Conservation (phyloP, 2,797 vertebrate species). For the Apogon talboti region DNA sequence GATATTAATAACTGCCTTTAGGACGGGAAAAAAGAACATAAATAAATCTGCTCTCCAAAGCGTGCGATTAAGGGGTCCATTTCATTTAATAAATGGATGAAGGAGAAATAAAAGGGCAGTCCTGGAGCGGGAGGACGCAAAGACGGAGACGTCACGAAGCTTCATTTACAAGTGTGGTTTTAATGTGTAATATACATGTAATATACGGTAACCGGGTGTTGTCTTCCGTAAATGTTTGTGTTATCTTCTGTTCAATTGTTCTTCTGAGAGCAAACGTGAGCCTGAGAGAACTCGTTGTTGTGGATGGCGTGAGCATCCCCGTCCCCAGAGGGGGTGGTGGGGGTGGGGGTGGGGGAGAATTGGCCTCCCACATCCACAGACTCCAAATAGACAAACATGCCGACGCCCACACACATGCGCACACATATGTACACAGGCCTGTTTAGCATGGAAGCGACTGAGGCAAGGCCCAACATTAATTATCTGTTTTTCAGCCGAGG, state of each 20-base stretch:
- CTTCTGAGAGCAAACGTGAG: conserved; percentile 64
- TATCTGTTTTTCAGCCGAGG: conserved; percentile 65
- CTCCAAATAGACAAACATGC: conserved; percentile 68
- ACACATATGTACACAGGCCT: conserved; percentile 69
- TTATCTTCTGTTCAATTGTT: conserved; percentile 61
- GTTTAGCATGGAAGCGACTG: conserved; percentile 78
- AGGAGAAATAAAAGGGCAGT: conserved; percentile 62
- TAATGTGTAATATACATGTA: background rate
- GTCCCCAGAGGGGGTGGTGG: conserved; percentile 29
- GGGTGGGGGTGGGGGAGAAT: too few relatives aligned
- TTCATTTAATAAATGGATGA: conserved; percentile 68
- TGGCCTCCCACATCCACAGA: conserved; percentile 67
- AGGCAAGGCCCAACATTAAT: conserved; percentile 81
- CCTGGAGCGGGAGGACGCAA: conserved; percentile 7
- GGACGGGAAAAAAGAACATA: conserved; percentile 69
- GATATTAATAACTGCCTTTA: conserved; percentile 83
- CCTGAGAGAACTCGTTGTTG: conserved; percentile 66
- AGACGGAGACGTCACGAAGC: conserved; percentile 13
- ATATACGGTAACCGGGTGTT: conserved; percentile 20
- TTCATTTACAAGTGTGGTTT: background rate
- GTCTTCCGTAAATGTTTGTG: conserved; percentile 25
- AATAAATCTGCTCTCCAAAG: conserved; percentile 77
- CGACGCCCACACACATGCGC: conserved; percentile 61
- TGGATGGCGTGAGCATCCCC: conserved; percentile 72
- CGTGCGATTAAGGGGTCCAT: conserved; percentile 74